phyloP scores from a whole-genome alignment of 2,888 invertebrate species.

The Biston betularia region DNA sequence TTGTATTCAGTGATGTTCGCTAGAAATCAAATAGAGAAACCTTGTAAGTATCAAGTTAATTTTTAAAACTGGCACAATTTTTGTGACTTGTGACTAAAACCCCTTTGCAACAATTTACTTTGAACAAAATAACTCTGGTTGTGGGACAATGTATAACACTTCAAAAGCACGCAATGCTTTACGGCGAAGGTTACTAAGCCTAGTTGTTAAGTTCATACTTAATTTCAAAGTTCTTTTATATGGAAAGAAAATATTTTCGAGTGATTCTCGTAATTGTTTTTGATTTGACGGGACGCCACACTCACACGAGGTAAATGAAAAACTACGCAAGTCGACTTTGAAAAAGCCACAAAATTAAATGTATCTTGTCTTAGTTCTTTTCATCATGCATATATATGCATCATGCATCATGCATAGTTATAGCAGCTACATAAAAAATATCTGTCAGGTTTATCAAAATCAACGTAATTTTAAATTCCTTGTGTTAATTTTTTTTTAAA shows the following conservation, averaged over 20 bases:
- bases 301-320: neutral
- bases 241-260: neutral
- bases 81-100: constrained; percentile 27
- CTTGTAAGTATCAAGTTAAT: constrained; percentile 8
- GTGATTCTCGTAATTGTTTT: no score
- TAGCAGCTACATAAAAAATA: no score
- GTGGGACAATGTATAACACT: constrained; percentile 2
- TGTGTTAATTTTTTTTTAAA: neutral
- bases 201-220: neutral
- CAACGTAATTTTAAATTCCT: neutral
- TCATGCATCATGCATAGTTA: no score
- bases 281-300: neutral
- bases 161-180: constrained; percentile 21
- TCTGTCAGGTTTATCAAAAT: neutral
- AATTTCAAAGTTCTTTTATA: neutral
- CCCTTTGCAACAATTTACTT: constrained; percentile 10
- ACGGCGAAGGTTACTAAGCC: constrained; percentile 10
- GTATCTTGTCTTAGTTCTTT: no score
- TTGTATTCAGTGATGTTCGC: neutral
- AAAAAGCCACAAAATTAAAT: no score
- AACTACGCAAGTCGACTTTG: neutral
- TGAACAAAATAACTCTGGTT: constrained; percentile 6
- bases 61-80: constrained; percentile 17
- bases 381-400: no score
- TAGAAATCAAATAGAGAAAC: constrained; percentile 13